Percentiles rank a stretch among this genome's conserved stretches.
phyloP scores from a whole-genome alignment of 2,797 vertebrate genomes.

The Sciurus vulgaris region DNA sequence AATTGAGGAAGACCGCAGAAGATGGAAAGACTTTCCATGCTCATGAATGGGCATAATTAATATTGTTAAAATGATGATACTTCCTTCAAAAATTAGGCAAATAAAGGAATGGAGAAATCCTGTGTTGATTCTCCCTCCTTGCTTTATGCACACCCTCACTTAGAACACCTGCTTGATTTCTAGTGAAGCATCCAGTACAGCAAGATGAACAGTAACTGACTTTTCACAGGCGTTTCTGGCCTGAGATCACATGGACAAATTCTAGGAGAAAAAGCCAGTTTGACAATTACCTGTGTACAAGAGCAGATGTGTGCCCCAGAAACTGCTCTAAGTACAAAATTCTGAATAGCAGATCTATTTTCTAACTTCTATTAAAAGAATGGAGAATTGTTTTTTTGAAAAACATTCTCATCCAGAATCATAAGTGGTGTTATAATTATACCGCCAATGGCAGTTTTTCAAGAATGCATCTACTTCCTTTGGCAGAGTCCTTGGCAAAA shows the following conservation, averaged over 20 bases:
- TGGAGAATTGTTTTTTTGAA: not conserved
- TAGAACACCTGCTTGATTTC: slow-evolving; percentile 23
- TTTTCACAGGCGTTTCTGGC: not conserved
- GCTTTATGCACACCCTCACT: not conserved
- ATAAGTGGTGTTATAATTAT: slow-evolving; percentile 10
- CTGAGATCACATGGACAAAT: not conserved
- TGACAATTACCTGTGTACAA: not conserved
- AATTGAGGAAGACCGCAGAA: no score
- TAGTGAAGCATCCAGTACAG: not conserved
- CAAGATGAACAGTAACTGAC: not conserved
- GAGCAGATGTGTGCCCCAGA: not conserved
- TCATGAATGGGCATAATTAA: no score
- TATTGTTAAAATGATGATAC: no score
- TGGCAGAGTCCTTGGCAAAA: slow-evolving; percentile 1
- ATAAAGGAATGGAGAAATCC: not conserved
- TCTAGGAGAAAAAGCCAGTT: not conserved
- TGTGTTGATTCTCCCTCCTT: not conserved
- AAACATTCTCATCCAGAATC: slow-evolving; percentile 7
- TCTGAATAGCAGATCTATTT: slow-evolving; percentile 16
- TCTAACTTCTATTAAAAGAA: slow-evolving; percentile 15
- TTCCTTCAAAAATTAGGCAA: not conserved
- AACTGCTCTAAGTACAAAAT: not conserved
- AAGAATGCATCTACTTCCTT: slow-evolving; percentile 26
- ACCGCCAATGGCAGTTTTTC: slow-evolving; percentile 29
- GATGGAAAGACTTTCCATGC: no score